phyloP scores from a whole-genome alignment of 1,140 invertebrate species.

The Lordiphosa stackelbergi region DNA sequence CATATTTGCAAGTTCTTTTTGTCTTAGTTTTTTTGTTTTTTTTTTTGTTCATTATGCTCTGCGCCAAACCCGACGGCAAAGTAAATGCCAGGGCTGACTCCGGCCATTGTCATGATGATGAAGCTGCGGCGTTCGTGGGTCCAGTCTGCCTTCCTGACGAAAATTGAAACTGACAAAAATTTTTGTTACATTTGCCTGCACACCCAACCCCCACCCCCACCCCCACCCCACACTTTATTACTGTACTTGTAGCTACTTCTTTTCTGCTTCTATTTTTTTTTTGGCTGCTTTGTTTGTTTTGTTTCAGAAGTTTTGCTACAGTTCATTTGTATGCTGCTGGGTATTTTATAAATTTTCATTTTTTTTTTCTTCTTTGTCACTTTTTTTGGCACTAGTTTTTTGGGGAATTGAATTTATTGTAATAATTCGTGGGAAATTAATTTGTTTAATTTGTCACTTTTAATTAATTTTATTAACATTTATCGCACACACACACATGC shows the following conservation, averaged over 20 bases:
- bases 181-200: constrained; percentile 74
- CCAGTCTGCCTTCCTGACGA: constrained; percentile 40
- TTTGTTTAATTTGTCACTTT: constrained; percentile 10
- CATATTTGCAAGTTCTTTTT: constrained; percentile 47
- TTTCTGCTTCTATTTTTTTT: constrained; percentile 23
- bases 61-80: constrained; percentile 67
- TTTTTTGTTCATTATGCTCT: constrained; percentile 64
- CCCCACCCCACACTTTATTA: constrained; percentile 53
- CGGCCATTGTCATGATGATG: constrained; percentile 61
- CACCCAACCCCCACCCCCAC: constrained; percentile 9
- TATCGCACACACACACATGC: constrained; percentile 23
- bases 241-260: constrained; percentile 46
- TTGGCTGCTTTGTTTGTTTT: constrained; percentile 65
- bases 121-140: constrained; percentile 4
- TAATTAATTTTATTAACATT: constrained; percentile 40
- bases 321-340: constrained; percentile 65
- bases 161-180: constrained; percentile 76
- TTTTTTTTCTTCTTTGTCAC: constrained; percentile 27
- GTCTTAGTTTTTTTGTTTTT: constrained; percentile 14
- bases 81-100: constrained; percentile 66
- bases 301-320: constrained; percentile 65
- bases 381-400: constrained; percentile 31
- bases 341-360: constrained; percentile 4
- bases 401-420: neutral
- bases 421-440: neutral